A percentile compares a stretch with the other conserved stretches of the same genome.
These are phyloP conservation scores for Phoebastria nigripes DNA, from an alignment of 2,797 vertebrate species.

Conservation along the genomic window DNA sequence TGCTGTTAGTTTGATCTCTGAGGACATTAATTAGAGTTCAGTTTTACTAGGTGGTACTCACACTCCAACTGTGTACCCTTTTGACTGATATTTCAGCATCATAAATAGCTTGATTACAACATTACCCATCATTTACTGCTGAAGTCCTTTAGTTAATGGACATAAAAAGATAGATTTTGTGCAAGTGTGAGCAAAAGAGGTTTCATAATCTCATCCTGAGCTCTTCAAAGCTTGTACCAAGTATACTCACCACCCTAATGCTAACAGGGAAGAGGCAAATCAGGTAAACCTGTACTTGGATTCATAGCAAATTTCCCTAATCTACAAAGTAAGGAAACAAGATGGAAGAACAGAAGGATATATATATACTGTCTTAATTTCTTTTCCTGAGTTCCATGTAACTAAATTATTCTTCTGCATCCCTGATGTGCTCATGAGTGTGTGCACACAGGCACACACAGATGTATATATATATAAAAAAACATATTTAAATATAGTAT, in stretches of 20 bases:
- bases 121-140: background rate
- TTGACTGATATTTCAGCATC: background rate
- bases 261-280: background rate
- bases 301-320: background rate
- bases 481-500: background rate
- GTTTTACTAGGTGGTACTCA: background rate
- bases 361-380: background rate
- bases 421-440: background rate
- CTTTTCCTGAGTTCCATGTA: background rate
- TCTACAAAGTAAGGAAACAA: background rate
- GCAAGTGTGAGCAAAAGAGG: background rate
- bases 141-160: background rate
- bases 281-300: background rate
- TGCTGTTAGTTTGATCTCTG: background rate
- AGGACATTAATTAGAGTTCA: background rate
- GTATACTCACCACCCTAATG: background rate
- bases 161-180: background rate
- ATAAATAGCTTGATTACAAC: background rate
- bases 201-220: background rate
- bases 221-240: background rate
- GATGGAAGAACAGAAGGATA: background rate
- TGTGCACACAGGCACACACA: background rate
- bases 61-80: background rate
- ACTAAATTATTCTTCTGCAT: background rate
- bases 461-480: background rate